Percentiles rank a stretch among this genome's conserved stretches.
These are phyloP conservation scores for Lamellibrachia luymesi DNA, from an alignment of 1,140 invertebrate genomes.

Conservation along the genomic window DNA sequence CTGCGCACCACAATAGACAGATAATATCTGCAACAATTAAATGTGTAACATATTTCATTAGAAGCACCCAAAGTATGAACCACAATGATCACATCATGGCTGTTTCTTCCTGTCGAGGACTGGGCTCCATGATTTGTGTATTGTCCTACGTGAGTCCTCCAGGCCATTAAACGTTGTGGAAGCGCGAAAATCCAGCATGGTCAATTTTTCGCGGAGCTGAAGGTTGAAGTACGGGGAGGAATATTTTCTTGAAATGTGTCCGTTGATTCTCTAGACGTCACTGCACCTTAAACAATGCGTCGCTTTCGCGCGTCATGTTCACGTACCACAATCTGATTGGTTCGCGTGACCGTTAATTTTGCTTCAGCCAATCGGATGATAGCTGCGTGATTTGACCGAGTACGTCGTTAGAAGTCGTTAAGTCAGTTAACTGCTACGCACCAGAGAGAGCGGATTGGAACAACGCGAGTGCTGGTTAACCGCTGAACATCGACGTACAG, in stretches of 20 bases:
- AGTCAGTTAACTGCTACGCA: conserved; percentile 4
- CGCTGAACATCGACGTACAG: not conserved
- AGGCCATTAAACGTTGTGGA: not conserved
- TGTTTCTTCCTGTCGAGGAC: too few species aligned
- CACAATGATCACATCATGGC: not conserved
- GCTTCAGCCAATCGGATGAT: not conserved
- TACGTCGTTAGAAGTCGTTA: not conserved
- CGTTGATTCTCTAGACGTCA: not conserved
- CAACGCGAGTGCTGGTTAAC: conserved; percentile 3
- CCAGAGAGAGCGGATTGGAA: conserved; percentile 3
- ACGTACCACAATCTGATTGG: not conserved
- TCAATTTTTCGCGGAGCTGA: not conserved
- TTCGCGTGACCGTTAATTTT: not conserved
- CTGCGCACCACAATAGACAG: too few species aligned
- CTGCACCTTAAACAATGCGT: not conserved
- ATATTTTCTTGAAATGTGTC: not conserved
- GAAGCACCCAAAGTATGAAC: not conserved
- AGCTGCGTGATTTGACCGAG: not conserved
- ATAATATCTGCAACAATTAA: not conserved
- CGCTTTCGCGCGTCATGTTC: not conserved
- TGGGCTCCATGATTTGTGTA: not conserved
- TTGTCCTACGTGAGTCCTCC: not conserved
- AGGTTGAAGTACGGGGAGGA: not conserved
- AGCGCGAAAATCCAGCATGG: not conserved
- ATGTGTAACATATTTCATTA: not conserved